These are phyloP conservation scores for Phytoseiulus persimilis DNA, from an alignment of 2,888 invertebrate species.

Conservation along the genomic window DNA sequence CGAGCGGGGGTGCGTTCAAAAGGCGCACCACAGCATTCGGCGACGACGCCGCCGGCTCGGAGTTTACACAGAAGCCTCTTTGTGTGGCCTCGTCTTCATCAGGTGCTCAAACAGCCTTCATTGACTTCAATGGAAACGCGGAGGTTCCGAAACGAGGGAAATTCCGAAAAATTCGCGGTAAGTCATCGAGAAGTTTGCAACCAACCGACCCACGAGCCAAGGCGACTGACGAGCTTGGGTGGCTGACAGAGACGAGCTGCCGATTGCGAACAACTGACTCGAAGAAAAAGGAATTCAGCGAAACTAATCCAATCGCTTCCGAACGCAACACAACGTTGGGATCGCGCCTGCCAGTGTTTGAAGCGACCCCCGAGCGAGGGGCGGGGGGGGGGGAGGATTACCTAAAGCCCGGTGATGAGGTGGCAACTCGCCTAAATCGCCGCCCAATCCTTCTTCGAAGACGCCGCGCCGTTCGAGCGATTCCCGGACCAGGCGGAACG, in stretches of 20 bases:
- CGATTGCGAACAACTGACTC: not conserved
- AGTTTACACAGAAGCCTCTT: not conserved
- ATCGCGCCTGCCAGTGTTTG: not conserved
- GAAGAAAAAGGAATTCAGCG: not conserved
- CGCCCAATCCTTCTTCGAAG: not conserved
- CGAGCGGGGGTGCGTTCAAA: not conserved
- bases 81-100: conserved; percentile 5
- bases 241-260: no score
- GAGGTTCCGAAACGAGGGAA: not conserved
- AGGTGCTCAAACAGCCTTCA: not conserved
- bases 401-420: not conserved
- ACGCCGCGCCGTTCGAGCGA: not conserved
- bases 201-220: not conserved
- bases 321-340: not conserved
- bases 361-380: not conserved
- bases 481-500: not conserved
- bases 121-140: not conserved
- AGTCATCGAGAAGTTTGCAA: not conserved
- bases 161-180: not conserved
- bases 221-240: not conserved
- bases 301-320: not conserved
- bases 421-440: not conserved
- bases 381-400: not conserved
- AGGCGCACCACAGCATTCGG: not conserved
- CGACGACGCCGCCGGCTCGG: not conserved